Conservation (phyloP, 1,140 invertebrate genomes). For the Chionoecetes opilio region DNA sequence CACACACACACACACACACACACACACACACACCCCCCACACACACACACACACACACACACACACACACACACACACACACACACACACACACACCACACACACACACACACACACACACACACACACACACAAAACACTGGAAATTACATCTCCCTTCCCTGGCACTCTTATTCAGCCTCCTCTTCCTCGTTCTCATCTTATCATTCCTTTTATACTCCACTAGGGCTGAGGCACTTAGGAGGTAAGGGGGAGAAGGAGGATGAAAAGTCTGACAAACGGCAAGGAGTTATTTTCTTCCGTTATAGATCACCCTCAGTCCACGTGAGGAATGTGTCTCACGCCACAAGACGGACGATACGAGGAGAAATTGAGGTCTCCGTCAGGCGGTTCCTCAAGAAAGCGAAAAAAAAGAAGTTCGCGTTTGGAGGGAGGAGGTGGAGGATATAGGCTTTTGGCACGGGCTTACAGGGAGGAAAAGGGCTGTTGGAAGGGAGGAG, state of each 20-base stretch:
- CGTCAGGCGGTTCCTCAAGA: neutral
- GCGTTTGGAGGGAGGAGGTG: neutral
- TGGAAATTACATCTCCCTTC: neutral
- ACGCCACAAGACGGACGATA: neutral
- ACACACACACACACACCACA: too few relatives aligned
- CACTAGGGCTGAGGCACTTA: neutral
- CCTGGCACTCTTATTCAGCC: neutral
- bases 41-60: too few relatives aligned
- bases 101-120: too few relatives aligned
- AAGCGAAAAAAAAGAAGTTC: too few relatives aligned
- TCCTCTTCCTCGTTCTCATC: neutral
- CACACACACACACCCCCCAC: too few relatives aligned
- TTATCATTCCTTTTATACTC: slow-evolving; percentile 17
- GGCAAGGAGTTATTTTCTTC: neutral
- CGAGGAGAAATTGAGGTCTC: neutral
- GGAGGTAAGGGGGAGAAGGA: neutral
- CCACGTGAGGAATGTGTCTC: neutral
- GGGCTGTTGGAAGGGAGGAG: neutral
- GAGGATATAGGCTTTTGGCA: too few relatives aligned
- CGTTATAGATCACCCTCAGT: slow-evolving; percentile 28
- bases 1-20: too few relatives aligned
- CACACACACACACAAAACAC: too few relatives aligned
- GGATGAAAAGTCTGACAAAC: neutral
- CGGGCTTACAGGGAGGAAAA: too few relatives aligned
- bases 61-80: too few relatives aligned